Evolutionary conservation across 2,113 vertebrate species (phyloP).

Genomic region (Rynchops niger): DNA sequence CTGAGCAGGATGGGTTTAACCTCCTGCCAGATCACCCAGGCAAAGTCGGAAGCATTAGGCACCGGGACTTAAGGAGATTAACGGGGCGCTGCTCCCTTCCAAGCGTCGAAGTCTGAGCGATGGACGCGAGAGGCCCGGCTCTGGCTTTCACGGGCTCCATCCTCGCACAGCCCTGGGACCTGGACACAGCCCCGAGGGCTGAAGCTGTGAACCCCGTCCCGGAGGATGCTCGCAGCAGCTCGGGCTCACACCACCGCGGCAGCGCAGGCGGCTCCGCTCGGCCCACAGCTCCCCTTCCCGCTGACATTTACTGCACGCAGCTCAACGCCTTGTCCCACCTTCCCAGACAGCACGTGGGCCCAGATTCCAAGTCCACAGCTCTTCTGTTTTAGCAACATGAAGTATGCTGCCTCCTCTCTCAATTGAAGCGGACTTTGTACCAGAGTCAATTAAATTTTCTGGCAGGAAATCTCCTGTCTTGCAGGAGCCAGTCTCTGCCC

Average conservation of each 20-base stretch:
- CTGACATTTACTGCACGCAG: neutral
- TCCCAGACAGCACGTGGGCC: neutral
- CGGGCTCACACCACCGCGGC: fast-evolving
- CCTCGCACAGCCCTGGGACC: neutral
- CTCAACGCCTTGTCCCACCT: neutral
- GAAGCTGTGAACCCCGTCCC: neutral
- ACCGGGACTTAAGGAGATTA: neutral
- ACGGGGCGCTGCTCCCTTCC: neutral
- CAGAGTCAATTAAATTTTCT: neutral
- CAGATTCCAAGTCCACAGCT: neutral
- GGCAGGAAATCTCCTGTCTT: neutral
- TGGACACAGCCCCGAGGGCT: no score
- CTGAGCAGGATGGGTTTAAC: neutral
- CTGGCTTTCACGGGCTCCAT: neutral
- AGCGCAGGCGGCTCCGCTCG: neutral
- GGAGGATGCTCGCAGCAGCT: neutral
- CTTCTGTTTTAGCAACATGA: neutral
- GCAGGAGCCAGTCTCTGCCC: neutral
- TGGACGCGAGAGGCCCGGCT: neutral
- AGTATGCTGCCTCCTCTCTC: neutral
- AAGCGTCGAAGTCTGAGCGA: neutral
- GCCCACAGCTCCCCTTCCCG: neutral
- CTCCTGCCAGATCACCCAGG: neutral
- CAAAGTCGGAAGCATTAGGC: fast-evolving
- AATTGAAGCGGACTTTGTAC: neutral